Percentiles rank a stretch among this genome's conserved stretches.
Evolutionary conservation across 2,113 vertebrate genomes (phyloP).

Genomic region (Trachemys scripta): DNA sequence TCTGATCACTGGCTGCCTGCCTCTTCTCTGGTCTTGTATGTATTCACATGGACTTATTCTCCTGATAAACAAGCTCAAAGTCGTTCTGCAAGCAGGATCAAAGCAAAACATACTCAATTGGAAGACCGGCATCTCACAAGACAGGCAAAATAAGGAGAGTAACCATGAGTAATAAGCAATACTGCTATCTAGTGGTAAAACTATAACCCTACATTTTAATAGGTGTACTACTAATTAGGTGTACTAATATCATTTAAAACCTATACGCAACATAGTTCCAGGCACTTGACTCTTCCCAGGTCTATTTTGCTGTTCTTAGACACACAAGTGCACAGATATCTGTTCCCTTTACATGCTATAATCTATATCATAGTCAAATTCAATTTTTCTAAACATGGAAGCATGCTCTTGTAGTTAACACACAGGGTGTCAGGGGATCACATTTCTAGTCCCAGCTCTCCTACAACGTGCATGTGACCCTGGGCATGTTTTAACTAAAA

Average conservation of each 20-base stretch:
- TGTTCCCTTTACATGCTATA: not conserved
- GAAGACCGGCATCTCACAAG: not conserved
- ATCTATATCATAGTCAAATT: not conserved
- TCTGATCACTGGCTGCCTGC: not conserved
- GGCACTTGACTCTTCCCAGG: not conserved
- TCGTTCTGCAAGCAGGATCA: not conserved
- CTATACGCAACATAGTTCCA: not conserved
- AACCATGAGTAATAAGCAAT: not conserved
- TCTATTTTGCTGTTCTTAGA: not conserved
- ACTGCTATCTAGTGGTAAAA: not conserved
- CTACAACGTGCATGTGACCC: no score
- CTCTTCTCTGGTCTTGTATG: not conserved
- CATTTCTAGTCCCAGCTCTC: not conserved
- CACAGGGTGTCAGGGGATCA: not conserved
- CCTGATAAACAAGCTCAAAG: not conserved
- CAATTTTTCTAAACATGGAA: not conserved
- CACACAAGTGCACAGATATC: not conserved
- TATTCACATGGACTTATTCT: not conserved
- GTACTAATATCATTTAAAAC: not conserved
- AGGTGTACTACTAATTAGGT: not conserved
- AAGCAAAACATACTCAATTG: not conserved
- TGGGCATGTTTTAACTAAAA: no score
- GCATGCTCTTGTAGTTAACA: not conserved
- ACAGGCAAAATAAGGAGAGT: not conserved
- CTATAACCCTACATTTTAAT: not conserved